A percentile compares a stretch with the other conserved stretches of the same genome.
Conservation (phyloP, 2,797 vertebrate species). For the Pangasius djambal region DNA sequence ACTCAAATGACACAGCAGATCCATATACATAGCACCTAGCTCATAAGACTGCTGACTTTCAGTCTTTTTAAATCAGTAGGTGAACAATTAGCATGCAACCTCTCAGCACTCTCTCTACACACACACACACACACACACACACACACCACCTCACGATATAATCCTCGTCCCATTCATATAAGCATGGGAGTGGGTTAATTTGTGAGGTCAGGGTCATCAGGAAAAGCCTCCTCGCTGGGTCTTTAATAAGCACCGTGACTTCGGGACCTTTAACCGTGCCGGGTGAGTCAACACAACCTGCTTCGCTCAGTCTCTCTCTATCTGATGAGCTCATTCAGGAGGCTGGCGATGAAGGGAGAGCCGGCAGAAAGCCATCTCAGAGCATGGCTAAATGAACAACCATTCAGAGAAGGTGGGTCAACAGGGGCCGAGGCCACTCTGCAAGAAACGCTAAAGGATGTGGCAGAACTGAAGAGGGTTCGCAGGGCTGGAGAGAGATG, state of each 20-base stretch:
- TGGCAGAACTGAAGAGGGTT: constrained; percentile 15
- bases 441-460: constrained; percentile 46
- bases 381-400: constrained; percentile 56
- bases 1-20: constrained; percentile 15
- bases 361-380: constrained; percentile 30
- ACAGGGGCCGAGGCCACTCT: constrained; percentile 58
- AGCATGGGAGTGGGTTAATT: constrained; percentile 40
- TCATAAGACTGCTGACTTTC: background rate
- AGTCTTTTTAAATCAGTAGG: background rate
- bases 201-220: constrained; percentile 45
- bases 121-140: background rate
- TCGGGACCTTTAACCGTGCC: constrained; percentile 21
- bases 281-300: constrained; percentile 31
- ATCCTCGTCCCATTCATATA: constrained; percentile 36
- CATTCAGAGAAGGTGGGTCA: constrained; percentile 61
- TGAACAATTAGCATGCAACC: background rate
- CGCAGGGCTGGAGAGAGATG: constrained; percentile 17
- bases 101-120: background rate
- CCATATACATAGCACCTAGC: background rate
- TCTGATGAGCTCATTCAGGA: constrained; percentile 60
- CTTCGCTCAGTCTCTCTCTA: constrained; percentile 35
- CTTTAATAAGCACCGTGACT: constrained; percentile 49
- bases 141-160: background rate
- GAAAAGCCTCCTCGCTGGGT: constrained; percentile 32
- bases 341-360: constrained; percentile 20